A percentile compares a stretch with the other conserved stretches of the same genome.
These are phyloP conservation scores for Tetrao urogallus DNA, from an alignment of 2,113 vertebrate species.

Conservation along the genomic window DNA sequence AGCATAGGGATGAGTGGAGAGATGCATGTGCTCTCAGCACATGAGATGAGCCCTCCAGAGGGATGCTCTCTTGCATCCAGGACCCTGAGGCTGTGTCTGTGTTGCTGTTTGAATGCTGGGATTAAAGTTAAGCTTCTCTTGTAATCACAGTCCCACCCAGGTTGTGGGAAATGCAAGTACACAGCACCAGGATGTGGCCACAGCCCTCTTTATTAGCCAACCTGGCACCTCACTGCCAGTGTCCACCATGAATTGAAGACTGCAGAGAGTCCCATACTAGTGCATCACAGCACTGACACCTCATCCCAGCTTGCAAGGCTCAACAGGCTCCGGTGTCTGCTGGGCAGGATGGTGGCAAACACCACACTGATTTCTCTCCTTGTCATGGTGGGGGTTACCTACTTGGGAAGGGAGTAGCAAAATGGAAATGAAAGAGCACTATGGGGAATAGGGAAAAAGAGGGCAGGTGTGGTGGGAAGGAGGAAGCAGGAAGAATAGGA, in stretches of 20 bases:
- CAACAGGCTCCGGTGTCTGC: accelerated
- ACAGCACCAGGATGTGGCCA: accelerated
- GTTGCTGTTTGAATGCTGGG: neutral
- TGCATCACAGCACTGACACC: accelerated
- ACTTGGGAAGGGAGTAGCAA: neutral
- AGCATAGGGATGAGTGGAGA: neutral
- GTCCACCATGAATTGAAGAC: neutral
- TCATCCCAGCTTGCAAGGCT: neutral
- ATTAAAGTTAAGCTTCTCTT: neutral
- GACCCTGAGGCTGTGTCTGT: neutral
- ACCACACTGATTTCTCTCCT: neutral
- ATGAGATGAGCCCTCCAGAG: neutral
- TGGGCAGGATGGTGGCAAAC: neutral
- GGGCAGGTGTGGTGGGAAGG: accelerated
- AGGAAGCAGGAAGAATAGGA: neutral
- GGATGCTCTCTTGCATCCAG: neutral
- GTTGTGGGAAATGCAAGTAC: neutral
- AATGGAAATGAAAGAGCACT: neutral
- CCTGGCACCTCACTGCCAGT: neutral
- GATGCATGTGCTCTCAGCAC: accelerated
- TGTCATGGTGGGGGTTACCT: neutral
- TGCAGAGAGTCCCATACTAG: neutral
- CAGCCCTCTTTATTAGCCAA: neutral
- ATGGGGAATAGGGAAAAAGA: neutral
- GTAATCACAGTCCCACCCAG: neutral